Percentiles rank a stretch among this genome's conserved stretches.
These are phyloP conservation scores for Clytia hemisphaerica DNA, from an alignment of 30 jellyfish, hydroid and myxozoan genomes.

Conservation along the genomic window DNA sequence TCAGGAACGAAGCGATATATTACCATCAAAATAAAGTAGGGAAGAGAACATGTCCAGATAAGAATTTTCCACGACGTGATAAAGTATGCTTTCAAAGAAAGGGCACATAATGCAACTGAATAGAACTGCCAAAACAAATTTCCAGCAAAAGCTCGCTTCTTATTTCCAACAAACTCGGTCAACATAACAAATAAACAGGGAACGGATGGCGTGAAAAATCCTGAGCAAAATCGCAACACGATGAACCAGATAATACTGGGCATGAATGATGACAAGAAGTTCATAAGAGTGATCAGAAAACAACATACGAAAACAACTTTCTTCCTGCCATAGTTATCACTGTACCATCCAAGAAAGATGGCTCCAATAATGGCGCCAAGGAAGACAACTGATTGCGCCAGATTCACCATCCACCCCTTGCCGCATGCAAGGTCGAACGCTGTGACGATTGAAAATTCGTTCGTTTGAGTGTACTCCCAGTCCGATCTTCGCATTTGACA, in stretches of 20 bases:
- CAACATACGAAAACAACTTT: background rate
- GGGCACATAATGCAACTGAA: background rate
- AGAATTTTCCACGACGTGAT: conserved; percentile 1
- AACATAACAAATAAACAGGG: background rate
- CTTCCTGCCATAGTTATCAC: background rate
- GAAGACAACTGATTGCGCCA: background rate
- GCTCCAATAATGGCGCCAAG: background rate
- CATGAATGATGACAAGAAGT: background rate
- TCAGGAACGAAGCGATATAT: background rate
- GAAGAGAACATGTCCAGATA: background rate
- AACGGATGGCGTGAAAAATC: background rate
- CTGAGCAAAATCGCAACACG: background rate
- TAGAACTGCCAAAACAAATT: background rate
- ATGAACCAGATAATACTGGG: conserved; percentile 8
- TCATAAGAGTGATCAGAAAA: background rate
- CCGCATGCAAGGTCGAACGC: background rate
- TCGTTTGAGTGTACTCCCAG: background rate
- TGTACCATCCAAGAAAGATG: background rate
- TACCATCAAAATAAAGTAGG: background rate
- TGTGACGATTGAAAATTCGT: background rate
- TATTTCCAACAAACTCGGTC: conserved; percentile 9
- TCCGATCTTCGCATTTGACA: background rate
- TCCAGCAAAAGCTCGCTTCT: background rate
- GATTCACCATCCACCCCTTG: background rate
- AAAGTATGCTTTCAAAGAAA: conserved; percentile 15